Evolutionary conservation across 2,113 vertebrate genomes (phyloP).

Genomic region (Sciurus niger): DNA sequence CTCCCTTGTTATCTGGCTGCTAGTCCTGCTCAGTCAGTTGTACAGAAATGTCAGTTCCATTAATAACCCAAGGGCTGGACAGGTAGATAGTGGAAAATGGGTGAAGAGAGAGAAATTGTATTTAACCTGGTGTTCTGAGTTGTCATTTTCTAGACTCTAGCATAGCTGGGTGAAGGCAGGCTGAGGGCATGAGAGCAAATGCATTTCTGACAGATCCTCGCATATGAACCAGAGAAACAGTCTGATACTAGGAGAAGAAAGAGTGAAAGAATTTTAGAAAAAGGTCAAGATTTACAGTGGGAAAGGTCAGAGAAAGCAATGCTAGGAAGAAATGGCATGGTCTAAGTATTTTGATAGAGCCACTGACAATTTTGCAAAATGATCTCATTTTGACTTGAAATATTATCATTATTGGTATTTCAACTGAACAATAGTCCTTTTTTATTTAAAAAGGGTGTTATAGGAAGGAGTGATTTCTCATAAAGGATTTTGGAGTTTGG

Average conservation of each 20-base stretch:
- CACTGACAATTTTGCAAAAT: constrained; percentile 5
- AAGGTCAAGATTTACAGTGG: constrained; percentile 56
- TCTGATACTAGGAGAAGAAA: constrained; percentile 70
- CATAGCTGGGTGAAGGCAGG: constrained; percentile 59
- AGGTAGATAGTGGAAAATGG: constrained; percentile 86
- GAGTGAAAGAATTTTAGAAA: neutral
- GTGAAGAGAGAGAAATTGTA: constrained; percentile 88
- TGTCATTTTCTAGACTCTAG: constrained; percentile 87
- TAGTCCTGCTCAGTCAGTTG: constrained; percentile 88
- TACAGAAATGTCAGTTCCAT: constrained; percentile 89
- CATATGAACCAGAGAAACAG: constrained; percentile 68
- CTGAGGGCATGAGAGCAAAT: constrained; percentile 79
- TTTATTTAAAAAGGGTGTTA: neutral
- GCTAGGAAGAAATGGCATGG: constrained; percentile 18
- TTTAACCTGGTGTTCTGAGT: constrained; percentile 86
- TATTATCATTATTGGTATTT: constrained; percentile 64
- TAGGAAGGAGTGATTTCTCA: neutral
- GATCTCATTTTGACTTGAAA: constrained; percentile 57
- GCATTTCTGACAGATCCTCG: constrained; percentile 80
- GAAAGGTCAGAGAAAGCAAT: neutral
- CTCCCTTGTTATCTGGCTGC: constrained; percentile 89
- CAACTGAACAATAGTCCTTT: constrained; percentile 24
- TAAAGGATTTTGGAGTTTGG: neutral
- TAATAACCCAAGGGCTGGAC: constrained; percentile 87
- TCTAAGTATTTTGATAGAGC: constrained; percentile 47